These are phyloP conservation scores for Anarhynchus alexandrinus DNA, from an alignment of 2,113 vertebrate species.

Conservation along the genomic window DNA sequence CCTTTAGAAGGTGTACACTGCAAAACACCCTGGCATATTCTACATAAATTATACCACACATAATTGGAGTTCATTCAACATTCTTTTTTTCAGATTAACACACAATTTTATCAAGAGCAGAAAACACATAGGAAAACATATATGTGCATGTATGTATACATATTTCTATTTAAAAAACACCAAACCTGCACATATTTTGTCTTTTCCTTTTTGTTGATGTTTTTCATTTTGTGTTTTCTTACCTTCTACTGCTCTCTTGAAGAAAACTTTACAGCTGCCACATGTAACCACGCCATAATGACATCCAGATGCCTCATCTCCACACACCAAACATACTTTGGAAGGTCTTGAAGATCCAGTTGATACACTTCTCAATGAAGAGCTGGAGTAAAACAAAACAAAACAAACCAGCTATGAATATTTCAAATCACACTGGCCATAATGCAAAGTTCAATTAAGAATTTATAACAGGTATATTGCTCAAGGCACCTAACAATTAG, in stretches of 20 bases:
- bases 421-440: background rate
- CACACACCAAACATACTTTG: conserved; percentile 98
- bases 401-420: background rate
- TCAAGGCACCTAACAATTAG: conserved; percentile 10
- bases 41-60: background rate
- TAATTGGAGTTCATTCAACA: background rate
- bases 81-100: background rate
- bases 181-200: accelerated
- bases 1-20: background rate
- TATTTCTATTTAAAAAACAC: background rate
- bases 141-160: accelerated
- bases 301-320: conserved; percentile 97
- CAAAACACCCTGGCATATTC: background rate
- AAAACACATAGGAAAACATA: background rate
- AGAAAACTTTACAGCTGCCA: conserved; percentile 99
- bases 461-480: conserved; percentile 1
- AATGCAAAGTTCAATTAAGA: conserved; percentile 14
- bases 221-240: conserved; percentile 22
- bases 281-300: conserved; percentile 98
- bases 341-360: conserved; percentile 88
- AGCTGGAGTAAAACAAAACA: conserved; percentile 74
- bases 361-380: conserved; percentile 89
- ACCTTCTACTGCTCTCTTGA: conserved; percentile 99
- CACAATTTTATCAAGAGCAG: background rate
- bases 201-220: background rate